Evolutionary conservation across 1,140 invertebrate genomes (phyloP).

Genomic region (Leptopilina boulardi): DNA sequence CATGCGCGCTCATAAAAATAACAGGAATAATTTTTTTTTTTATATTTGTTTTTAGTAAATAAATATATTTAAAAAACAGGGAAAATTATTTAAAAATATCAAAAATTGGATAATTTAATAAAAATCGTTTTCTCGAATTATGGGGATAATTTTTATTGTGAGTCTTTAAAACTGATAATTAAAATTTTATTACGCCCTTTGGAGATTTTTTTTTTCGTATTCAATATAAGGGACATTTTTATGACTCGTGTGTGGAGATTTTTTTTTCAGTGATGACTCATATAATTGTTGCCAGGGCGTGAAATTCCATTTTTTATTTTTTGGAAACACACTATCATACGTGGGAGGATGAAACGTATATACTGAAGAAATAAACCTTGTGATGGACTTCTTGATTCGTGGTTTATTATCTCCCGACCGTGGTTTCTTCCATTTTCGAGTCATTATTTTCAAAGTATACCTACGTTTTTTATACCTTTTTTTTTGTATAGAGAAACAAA

Average conservation of each 20-base stretch:
- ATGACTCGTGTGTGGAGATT: neutral
- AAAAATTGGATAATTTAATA: too few relatives aligned
- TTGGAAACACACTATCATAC: neutral
- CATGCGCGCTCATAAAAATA: too few relatives aligned
- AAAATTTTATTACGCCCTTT: slow-evolving; percentile 9
- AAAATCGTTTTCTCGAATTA: too few relatives aligned
- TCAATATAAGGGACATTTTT: slow-evolving; percentile 15
- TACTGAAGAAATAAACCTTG: neutral
- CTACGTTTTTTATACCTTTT: too few relatives aligned
- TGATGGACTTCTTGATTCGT: slow-evolving; percentile 2
- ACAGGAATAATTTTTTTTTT: too few relatives aligned
- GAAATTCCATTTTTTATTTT: slow-evolving; percentile 7
- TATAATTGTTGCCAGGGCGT: slow-evolving; percentile 22
- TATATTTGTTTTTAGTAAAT: too few relatives aligned
- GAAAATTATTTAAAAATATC: too few relatives aligned
- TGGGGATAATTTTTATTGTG: too few relatives aligned
- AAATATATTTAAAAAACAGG: too few relatives aligned
- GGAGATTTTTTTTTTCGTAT: neutral
- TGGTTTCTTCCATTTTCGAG: too few relatives aligned
- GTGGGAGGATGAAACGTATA: neutral
- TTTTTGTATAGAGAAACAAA: too few relatives aligned
- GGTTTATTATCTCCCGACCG: neutral
- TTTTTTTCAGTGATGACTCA: slow-evolving; percentile 14
- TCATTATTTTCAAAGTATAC: too few relatives aligned
- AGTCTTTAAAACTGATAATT: neutral